Evolutionary conservation across 2,113 vertebrate genomes (phyloP).

Genomic region (Calyptommatus sinebrachiatus): DNA sequence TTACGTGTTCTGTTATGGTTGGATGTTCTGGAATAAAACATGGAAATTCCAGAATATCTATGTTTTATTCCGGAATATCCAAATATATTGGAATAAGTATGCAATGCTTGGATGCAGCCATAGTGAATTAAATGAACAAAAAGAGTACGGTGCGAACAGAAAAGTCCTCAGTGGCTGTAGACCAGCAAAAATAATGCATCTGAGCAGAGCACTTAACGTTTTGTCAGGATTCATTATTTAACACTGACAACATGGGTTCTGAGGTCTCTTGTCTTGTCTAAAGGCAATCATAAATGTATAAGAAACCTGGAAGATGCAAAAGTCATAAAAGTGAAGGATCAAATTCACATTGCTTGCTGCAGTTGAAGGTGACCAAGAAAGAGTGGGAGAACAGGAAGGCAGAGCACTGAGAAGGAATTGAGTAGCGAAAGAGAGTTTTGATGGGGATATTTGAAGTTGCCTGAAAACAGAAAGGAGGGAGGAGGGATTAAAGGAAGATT

Average conservation of each 20-base stretch:
- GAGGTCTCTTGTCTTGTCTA: neutral
- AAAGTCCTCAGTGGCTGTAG: neutral
- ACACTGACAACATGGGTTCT: neutral
- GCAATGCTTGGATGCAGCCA: too few species aligned
- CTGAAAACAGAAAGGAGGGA: neutral
- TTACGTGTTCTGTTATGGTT: too few species aligned
- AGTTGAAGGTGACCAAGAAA: neutral
- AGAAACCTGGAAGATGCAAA: neutral
- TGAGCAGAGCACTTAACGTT: too few species aligned
- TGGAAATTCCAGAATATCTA: too few species aligned
- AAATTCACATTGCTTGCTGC: neutral
- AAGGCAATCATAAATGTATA: neutral
- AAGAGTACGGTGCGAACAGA: too few species aligned
- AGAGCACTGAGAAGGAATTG: neutral
- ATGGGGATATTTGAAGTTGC: neutral
- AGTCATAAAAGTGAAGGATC: neutral
- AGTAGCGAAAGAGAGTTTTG: neutral
- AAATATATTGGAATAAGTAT: too few species aligned
- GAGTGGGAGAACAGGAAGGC: neutral
- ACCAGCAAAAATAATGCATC: neutral
- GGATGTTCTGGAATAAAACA: too few species aligned
- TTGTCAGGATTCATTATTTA: neutral
- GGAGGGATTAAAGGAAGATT: conserved; percentile 21
- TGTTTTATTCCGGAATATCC: too few species aligned
- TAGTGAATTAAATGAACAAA: too few species aligned